phyloP scores from a whole-genome alignment of 2,888 invertebrate species.

The Caenorhabditis auriculariae region DNA sequence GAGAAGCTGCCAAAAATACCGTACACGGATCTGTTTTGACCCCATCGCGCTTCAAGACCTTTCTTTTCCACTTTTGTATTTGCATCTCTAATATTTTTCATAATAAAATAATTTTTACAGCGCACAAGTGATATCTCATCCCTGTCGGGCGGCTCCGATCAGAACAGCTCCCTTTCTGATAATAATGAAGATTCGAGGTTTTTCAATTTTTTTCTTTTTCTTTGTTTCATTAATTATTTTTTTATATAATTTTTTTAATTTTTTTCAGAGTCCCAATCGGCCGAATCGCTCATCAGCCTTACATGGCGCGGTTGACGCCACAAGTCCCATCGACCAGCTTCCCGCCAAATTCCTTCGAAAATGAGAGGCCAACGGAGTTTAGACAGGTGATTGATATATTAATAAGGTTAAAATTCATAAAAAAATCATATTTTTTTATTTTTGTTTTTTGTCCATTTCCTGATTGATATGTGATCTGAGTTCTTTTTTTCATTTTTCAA shows the following conservation, averaged over 20 bases:
- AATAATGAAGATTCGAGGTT: neutral
- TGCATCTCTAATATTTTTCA: neutral
- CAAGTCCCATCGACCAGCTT: neutral
- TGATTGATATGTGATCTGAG: too few relatives aligned
- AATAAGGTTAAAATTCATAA: too few relatives aligned
- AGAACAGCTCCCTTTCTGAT: slow-evolving; percentile 9
- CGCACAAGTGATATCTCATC: slow-evolving; percentile 11
- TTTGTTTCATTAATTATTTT: too few relatives aligned
- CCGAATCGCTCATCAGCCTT: neutral
- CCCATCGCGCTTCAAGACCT: neutral
- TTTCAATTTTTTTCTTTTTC: too few relatives aligned
- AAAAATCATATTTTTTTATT: too few relatives aligned
- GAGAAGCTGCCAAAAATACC: slow-evolving; percentile 12
- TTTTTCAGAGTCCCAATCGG: neutral
- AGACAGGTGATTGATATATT: too few relatives aligned
- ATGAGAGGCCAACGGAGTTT: too few relatives aligned
- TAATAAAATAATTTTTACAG: neutral
- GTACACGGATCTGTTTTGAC: too few relatives aligned
- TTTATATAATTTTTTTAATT: too few relatives aligned
- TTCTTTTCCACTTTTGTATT: neutral
- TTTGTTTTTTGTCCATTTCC: too few relatives aligned
- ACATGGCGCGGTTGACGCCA: neutral
- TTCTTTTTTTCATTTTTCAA: too few relatives aligned
- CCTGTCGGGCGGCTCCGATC: slow-evolving; percentile 13
- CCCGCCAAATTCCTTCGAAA: neutral